phyloP scores from a whole-genome alignment of 1,140 invertebrate genomes.

The Bombus picipes region DNA sequence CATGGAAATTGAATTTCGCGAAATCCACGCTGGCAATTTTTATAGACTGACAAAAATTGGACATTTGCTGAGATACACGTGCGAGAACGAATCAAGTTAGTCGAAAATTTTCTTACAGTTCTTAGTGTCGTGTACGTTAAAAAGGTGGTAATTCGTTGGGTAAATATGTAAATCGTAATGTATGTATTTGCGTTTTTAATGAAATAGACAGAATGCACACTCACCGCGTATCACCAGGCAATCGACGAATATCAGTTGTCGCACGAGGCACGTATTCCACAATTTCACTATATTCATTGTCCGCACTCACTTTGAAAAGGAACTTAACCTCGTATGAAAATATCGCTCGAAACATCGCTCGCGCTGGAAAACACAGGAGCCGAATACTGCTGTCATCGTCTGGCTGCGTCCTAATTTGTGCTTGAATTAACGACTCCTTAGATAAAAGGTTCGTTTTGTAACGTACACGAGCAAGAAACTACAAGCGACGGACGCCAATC shows the following conservation, averaged over 20 bases:
- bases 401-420: background rate
- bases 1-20: conserved; percentile 11
- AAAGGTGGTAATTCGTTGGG: too few species aligned
- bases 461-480: background rate
- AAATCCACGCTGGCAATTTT: background rate
- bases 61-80: background rate
- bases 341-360: too few species aligned
- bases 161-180: too few species aligned
- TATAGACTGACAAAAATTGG: background rate
- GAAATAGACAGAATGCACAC: background rate
- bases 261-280: background rate
- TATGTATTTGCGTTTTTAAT: background rate
- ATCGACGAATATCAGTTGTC: background rate
- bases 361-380: background rate
- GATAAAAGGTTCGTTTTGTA: background rate
- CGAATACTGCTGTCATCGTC: background rate
- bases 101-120: accelerated
- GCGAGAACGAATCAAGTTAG: too few species aligned
- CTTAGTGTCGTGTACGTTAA: too few species aligned
- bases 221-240: background rate
- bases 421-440: background rate
- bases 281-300: conserved; percentile 25
- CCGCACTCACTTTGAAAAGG: background rate
- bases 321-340: background rate
- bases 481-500: background rate